Evolutionary conservation across 1,140 invertebrate genomes (phyloP).

Genomic region (Nylanderia fulva): DNA sequence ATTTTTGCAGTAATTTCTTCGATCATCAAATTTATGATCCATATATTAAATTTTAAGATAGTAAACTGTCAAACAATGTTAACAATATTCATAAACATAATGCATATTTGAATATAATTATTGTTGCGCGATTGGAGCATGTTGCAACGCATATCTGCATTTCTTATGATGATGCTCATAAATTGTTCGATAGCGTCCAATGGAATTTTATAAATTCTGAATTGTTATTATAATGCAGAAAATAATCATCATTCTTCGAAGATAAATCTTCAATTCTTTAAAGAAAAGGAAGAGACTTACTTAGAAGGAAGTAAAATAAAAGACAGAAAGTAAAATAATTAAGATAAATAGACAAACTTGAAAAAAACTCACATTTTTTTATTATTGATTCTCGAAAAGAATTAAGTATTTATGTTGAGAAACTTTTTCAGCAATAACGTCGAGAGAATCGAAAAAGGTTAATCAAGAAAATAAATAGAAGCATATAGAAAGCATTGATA

Average conservation of each 20-base stretch:
- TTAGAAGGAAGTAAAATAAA: no score
- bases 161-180: not conserved
- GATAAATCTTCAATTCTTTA: not conserved
- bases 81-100: no score
- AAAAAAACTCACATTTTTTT: not conserved
- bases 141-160: not conserved
- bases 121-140: not conserved
- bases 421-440: not conserved
- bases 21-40: not conserved
- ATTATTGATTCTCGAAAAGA: not conserved
- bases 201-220: not conserved
- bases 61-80: not conserved
- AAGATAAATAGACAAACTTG: no score
- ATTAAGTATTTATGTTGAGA: not conserved
- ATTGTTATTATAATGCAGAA: not conserved
- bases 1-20: no score
- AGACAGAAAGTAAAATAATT: no score
- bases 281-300: not conserved
- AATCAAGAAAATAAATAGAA: not conserved
- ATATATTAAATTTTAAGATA: not conserved
- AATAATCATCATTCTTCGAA: not conserved
- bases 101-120: not conserved
- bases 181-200: not conserved
- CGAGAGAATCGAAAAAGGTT: no score
- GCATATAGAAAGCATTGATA: not conserved